Evolutionary conservation across 2,888 invertebrate species (phyloP).

Genomic region (Tipula lateralis): DNA sequence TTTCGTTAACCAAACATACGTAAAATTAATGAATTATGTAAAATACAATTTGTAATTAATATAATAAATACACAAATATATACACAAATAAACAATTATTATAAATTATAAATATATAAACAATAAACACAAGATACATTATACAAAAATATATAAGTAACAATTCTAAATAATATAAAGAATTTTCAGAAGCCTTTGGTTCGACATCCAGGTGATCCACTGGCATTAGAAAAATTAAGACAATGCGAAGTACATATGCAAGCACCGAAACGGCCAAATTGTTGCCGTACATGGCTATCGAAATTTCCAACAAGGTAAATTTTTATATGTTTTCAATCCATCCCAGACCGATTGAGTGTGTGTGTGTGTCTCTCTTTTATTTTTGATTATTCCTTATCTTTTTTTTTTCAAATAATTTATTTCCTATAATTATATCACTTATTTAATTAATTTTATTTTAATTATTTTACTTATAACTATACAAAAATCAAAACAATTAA

Average conservation of each 20-base stretch:
- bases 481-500: not conserved
- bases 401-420: slow-evolving; percentile 33
- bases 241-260: slow-evolving; percentile 90
- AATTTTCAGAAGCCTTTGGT: slow-evolving; percentile 81
- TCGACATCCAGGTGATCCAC: slow-evolving; percentile 71
- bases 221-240: slow-evolving; percentile 75
- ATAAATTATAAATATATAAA: not conserved
- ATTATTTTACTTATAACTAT: not conserved
- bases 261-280: slow-evolving; percentile 72
- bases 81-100: not conserved
- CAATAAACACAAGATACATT: not conserved
- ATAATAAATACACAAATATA: not conserved
- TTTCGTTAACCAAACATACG: slow-evolving; percentile 31
- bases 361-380: too few species aligned
- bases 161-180: slow-evolving; percentile 29
- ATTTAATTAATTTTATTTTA: not conserved
- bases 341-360: slow-evolving; percentile 36
- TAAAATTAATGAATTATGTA: not conserved
- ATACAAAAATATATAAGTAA: slow-evolving; percentile 26
- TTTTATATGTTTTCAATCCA: slow-evolving; percentile 48
- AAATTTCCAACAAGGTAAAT: slow-evolving; percentile 81
- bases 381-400: slow-evolving; percentile 36
- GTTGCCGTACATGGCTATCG: slow-evolving; percentile 89
- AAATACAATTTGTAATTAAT: not conserved
- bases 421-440: slow-evolving; percentile 32